Base-by-base conservation (phyloP, 2,797 vertebrate species). In the Gambusia yucatana region DNA sequence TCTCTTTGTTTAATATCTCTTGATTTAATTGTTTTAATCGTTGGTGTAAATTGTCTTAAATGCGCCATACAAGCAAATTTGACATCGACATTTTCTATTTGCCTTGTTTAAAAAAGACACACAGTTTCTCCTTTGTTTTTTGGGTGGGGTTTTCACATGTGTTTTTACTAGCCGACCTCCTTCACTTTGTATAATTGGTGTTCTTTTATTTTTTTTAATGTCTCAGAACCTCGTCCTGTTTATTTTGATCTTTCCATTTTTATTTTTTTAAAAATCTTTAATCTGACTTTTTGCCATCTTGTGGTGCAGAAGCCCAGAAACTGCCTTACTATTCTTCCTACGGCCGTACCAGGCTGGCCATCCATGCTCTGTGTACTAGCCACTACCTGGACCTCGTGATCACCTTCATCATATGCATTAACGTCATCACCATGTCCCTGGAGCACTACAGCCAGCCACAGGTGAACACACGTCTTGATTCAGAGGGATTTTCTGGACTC, bases 381-480 rank as follows among this genome's bases (percentile, higher is more conserved):
- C 97, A 98, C 95, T 97, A 99, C 89, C 94, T 99, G 95, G 98
- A 99, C 93, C 96, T 99, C 91, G 97, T 97, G 91, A 98, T 99
- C 96, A 99, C 98, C 88, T 97, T 98, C 91, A 97, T 98, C 92
- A 99, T 99, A 95, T 98, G 98, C 92, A 96, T 99, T 95, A 99
- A 99, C 0, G 98, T 99, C 84, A 95, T 98, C 93, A 99, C 98
- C 91, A 99, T 99, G 98, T 98, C 97, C 52, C 94, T 99, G 96
- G 98, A 99, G 93, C 98, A 99, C 96, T 99, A 97, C 95, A 97
- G 96, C 89, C 98, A 99, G 76, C 98, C 98, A 52, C 94, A 95
- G 96, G 98, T 99, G 89, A 90, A 9, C 10, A 3, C 14, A 2
- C 10, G 2, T 14, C 43, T 41, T 52, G 10, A 0, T 4, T 61